Evolutionary conservation across 2,113 vertebrate genomes (phyloP).

Genomic region (Dasyurus viverrinus): DNA sequence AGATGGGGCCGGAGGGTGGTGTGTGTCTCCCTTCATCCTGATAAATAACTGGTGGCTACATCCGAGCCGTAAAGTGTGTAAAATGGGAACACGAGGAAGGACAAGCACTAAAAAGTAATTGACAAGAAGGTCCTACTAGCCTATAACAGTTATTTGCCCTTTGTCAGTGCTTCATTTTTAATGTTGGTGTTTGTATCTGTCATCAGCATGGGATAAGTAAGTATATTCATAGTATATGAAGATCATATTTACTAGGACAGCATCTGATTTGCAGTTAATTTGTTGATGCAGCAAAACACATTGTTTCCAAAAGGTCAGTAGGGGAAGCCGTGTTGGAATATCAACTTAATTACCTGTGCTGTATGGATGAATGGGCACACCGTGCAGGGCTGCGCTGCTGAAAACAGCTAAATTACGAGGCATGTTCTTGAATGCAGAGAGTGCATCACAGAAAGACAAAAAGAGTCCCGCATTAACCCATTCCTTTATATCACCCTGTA

Average conservation of each 20-base stretch:
- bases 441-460: neutral
- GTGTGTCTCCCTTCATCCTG: neutral
- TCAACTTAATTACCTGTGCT: conserved; percentile 84
- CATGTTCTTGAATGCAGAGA: conserved; percentile 28
- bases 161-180: conserved; percentile 16
- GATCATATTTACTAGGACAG: conserved; percentile 74
- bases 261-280: conserved; percentile 86
- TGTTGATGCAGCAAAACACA: conserved; percentile 89
- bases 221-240: conserved; percentile 52
- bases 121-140: neutral
- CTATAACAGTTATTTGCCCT: conserved; percentile 50
- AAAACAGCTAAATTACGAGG: conserved; percentile 69
- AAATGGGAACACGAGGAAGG: rapidly evolving
- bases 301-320: conserved; percentile 87
- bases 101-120: neutral
- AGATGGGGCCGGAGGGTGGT: neutral
- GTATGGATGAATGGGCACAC: conserved; percentile 67
- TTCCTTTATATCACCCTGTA: conserved; percentile 68
- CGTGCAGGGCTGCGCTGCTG: conserved; percentile 31
- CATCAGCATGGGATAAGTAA: conserved; percentile 42
- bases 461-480: conserved; percentile 75
- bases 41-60: rapidly evolving
- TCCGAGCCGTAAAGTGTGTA: neutral
- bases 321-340: conserved; percentile 82
- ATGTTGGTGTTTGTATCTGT: neutral